Base-by-base conservation (phyloP, 2,888 invertebrate species). In the Tipula unca region DNA sequence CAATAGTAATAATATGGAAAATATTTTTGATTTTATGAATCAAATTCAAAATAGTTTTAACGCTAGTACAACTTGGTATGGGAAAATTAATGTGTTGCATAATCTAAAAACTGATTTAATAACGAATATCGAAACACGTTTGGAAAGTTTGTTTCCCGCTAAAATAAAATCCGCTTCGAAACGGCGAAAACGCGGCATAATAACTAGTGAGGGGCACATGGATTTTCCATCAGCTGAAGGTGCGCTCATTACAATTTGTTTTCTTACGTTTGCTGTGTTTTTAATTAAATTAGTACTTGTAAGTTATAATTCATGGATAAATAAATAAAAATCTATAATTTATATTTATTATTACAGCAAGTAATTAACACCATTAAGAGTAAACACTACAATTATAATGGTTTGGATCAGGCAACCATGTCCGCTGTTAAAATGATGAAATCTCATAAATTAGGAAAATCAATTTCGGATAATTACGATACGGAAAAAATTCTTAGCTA, bases 211-310 rank as follows among this genome's bases (percentile, higher is more conserved):
- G 10, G 92, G 93, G 0, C 93, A 93, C 87, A 92, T 96, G 88
- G 94, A 95, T 87, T 95, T 96, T 89, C 96, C 96, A 13, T 95
- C 96, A 0, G 92, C 95, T 3, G 96, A 96, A 91, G 94, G 95
- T 84, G 94, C 96, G 0, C 91, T 97, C 85, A 94, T 96, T 93
- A 95, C 95, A 48, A 95, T 97, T 87, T 95, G 96, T 29, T 96
- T 96, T 89, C 92, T 97, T 10, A 96, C 96, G 0, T 96, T 96
- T 90, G 96, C 96, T 0, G 96, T 96, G 5, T 96, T 96, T 89
- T 92, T 96, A 86, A 95, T 97, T 85, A 96, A 96, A 91, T 91
- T 96, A 42, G 95, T 96, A 42, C 92, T 96, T 93, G 96, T 96
- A 92, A 92, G 92, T 90, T 84, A 10, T n/a, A n/a, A n/a, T 69